Evolutionary conservation across 2,113 vertebrate species (phyloP).

Genomic region (Machaerirhynchus nigripectus): DNA sequence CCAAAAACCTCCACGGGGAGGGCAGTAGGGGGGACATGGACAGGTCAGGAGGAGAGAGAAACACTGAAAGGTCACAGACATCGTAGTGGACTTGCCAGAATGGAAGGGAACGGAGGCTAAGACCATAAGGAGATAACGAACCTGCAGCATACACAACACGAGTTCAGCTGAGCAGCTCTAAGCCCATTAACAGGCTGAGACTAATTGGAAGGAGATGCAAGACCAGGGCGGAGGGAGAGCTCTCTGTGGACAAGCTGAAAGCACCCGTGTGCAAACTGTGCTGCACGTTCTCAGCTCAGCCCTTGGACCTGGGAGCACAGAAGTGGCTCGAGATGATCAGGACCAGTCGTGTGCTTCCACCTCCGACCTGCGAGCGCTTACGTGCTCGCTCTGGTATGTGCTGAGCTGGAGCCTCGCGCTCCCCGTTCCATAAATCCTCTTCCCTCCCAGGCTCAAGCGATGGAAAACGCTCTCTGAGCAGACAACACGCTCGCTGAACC

Average conservation of each 20-base stretch:
- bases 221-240: neutral
- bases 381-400: neutral
- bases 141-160: neutral
- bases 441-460: neutral
- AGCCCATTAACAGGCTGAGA: neutral
- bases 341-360: neutral
- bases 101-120: neutral
- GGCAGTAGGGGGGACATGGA: neutral
- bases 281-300: neutral
- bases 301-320: neutral
- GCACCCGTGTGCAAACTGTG: neutral
- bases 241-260: neutral
- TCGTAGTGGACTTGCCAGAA: neutral
- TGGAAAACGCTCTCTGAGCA: neutral
- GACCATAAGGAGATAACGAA: neutral
- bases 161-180: neutral
- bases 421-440: conserved; percentile 23
- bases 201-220: neutral
- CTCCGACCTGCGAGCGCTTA: neutral
- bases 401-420: neutral
- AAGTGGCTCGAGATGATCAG: neutral
- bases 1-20: neutral
- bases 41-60: neutral
- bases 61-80: neutral
- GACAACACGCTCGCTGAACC: neutral